These are phyloP conservation scores for Holothuria glaberrima DNA, from an alignment of 35 echinoderm and acorn worm species.

Conservation along the genomic window DNA sequence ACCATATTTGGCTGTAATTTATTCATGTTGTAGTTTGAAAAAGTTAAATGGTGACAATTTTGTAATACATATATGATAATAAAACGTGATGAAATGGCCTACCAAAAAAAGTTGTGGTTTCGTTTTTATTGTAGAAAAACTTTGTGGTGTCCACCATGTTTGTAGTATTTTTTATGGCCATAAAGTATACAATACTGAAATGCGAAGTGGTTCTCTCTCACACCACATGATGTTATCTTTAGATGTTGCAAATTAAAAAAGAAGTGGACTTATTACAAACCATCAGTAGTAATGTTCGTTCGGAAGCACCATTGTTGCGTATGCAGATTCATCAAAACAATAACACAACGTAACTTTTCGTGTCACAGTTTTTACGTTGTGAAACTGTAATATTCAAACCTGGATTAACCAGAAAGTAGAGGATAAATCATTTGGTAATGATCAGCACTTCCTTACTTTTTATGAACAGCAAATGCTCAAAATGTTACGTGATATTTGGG, in stretches of 20 bases:
- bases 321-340: conserved; percentile 5
- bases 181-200: conserved; percentile 18
- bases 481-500: conserved; percentile 10
- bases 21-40: conserved; percentile 26
- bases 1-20: conserved; percentile 23
- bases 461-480: conserved; percentile 17
- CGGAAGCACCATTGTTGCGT: conserved; percentile 12
- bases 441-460: background rate
- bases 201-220: background rate
- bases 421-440: conserved; percentile 19
- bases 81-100: background rate
- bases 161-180: conserved; percentile 14
- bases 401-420: background rate
- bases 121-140: conserved; percentile 22
- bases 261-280: conserved; percentile 8
- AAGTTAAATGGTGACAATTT: conserved; percentile 17
- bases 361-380: conserved; percentile 9
- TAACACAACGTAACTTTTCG: conserved; percentile 15
- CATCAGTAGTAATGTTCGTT: conserved; percentile 1
- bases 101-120: conserved; percentile 24
- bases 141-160: conserved; percentile 21
- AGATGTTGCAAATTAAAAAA: conserved; percentile 20
- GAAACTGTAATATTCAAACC: conserved; percentile 18
- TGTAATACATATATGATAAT: conserved; percentile 15
- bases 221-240: conserved; percentile 13